Base-by-base conservation (phyloP, 2,888 invertebrate species). In the Thecocarcelia acutangulata region DNA sequence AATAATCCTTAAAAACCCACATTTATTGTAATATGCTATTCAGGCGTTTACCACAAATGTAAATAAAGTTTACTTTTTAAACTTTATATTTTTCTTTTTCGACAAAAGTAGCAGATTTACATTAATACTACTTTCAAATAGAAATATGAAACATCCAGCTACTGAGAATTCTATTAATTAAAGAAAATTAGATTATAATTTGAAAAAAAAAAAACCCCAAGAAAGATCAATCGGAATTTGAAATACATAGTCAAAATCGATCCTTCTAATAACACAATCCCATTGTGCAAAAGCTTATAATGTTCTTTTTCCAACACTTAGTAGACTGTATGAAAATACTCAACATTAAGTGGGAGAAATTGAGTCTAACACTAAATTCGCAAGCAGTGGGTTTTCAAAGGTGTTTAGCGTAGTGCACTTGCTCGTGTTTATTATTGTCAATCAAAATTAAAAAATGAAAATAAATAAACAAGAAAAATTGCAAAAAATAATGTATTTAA, bases 341-440 rank as follows among this genome's bases (percentile, higher is more conserved):
- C 66, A 52, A 33, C 52, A 40, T 37, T 73, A 68, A 69, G 66
- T 50, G 48, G 75, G 69, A 75, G 77, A 63, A 61, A 68, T 37
- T 48, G 40, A 66, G 74, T 75, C 78, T 64, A 44, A 58, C 24
- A 44, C 33, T 48, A 52, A 73, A 54, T 68, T 74, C 54, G 40
- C 9, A 52, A 24, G 15, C 73, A 56, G 59, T 56, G 52, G 66
- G 56, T 59, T 64, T 74, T 76, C 17, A 61, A 70, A 78, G 64
- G 77, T 69, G 77, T 69, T 74, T 54, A 37, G 69, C 48, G 44
- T 63, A 58, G 73, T 77, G 56, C 73, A 69, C 28, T 70, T 44
- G 70, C 66, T 82, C 59, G 73, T 77, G 44, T 63, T 77, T 77
- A 73, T 77, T 73, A 33, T 69, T 82, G 68, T 73, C 73, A 77